Evolutionary conservation across 2,113 vertebrate genomes (phyloP).

Genomic region (Ctenodactylus gundi): DNA sequence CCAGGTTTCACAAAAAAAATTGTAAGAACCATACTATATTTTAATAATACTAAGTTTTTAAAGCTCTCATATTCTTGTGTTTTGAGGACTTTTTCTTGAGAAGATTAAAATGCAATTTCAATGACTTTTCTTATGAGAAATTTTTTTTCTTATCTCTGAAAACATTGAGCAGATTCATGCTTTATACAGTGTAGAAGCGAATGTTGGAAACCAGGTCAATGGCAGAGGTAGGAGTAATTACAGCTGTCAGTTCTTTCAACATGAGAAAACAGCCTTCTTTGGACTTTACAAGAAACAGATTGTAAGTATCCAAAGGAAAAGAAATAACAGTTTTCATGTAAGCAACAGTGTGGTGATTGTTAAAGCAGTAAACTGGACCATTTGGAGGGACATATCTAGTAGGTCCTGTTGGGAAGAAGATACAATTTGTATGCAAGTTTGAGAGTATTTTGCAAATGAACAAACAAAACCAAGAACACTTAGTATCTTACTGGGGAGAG

Average conservation of each 20-base stretch:
- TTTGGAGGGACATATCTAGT: slow-evolving; percentile 14
- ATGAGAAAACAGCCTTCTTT: slow-evolving; percentile 73
- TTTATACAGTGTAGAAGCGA: neutral
- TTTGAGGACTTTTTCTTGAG: neutral
- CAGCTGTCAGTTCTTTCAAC: slow-evolving; percentile 72
- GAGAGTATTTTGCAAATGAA: slow-evolving; percentile 46
- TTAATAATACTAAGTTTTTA: neutral
- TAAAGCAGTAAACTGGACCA: slow-evolving; percentile 52
- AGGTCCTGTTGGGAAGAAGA: slow-evolving; percentile 10
- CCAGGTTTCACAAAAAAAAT: neutral
- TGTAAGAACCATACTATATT: neutral
- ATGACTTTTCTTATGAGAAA: slow-evolving; percentile 23
- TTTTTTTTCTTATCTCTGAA: slow-evolving; percentile 50
- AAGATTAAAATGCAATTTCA: neutral
- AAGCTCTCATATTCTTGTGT: neutral
- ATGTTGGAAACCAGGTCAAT: slow-evolving; percentile 29
- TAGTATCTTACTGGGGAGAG: slow-evolving; percentile 10
- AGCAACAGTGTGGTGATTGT: slow-evolving; percentile 66
- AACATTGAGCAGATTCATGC: slow-evolving; percentile 43
- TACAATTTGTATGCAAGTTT: slow-evolving; percentile 13
- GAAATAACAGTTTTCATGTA: slow-evolving; percentile 55
- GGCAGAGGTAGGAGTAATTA: slow-evolving; percentile 65
- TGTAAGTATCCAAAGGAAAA: slow-evolving; percentile 62
- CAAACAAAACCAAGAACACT: slow-evolving; percentile 29
- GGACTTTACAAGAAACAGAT: slow-evolving; percentile 78